phyloP scores from a whole-genome alignment of 1,140 invertebrate species.

The Drosophila ogumai region DNA sequence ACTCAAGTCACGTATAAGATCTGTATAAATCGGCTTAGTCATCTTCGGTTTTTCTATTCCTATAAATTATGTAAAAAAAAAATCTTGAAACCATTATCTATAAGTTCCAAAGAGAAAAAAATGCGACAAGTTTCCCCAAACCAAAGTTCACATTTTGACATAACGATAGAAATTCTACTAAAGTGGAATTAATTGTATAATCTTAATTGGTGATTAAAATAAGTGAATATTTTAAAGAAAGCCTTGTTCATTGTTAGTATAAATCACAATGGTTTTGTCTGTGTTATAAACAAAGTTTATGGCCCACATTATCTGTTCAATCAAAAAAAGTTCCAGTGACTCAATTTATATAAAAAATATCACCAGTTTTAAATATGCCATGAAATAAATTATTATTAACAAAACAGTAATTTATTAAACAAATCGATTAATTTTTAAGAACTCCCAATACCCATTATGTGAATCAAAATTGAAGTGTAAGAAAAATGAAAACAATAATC shows the following conservation, averaged over 20 bases:
- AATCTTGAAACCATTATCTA: neutral
- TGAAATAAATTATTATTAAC: neutral
- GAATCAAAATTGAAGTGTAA: slow-evolving; percentile 24
- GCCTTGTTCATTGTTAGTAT: neutral
- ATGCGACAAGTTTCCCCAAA: neutral
- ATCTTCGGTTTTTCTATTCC: slow-evolving; percentile 7
- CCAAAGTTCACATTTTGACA: slow-evolving; percentile 14
- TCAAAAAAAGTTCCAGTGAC: slow-evolving; percentile 9
- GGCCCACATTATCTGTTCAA: neutral
- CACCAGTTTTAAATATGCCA: neutral
- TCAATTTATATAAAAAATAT: neutral
- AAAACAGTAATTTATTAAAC: neutral
- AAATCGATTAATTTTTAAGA: neutral
- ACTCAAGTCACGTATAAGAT: slow-evolving; percentile 24
- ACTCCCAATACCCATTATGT: slow-evolving; percentile 5
- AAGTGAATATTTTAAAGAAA: slow-evolving; percentile 1
- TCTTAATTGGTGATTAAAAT: neutral
- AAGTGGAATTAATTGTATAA: slow-evolving; percentile 18
- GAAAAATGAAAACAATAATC: slow-evolving; percentile 33
- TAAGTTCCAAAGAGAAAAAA: neutral
- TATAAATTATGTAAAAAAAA: slow-evolving; percentile 26
- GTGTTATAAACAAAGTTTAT: slow-evolving; percentile 9
- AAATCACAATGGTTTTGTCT: neutral
- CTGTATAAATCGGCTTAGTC: slow-evolving; percentile 14
- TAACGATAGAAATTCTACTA: neutral